These are phyloP conservation scores for Meleagris gallopavo DNA, from an alignment of 2,113 vertebrate genomes.

Conservation along the genomic window DNA sequence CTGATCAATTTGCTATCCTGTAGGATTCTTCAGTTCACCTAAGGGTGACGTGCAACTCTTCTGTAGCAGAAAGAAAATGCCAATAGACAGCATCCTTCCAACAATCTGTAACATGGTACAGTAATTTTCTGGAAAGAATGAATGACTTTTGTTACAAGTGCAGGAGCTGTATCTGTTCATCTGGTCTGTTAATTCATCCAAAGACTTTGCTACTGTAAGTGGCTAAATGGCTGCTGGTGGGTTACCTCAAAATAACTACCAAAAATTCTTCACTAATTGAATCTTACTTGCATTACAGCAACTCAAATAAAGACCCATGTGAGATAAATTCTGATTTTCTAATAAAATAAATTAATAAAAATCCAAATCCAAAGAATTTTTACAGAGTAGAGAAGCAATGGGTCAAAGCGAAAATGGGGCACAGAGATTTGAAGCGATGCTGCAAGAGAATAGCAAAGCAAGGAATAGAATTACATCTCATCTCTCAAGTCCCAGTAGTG, in stretches of 20 bases:
- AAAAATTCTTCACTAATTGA: not conserved
- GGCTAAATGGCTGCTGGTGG: not conserved
- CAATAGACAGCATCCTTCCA: constrained; percentile 36
- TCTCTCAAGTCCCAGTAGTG: not conserved
- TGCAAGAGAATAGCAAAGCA: not conserved
- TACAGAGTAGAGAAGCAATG: not conserved
- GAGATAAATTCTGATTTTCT: not conserved
- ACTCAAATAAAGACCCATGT: not conserved
- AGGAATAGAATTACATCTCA: not conserved
- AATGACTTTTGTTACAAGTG: not conserved
- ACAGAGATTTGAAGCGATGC: not conserved
- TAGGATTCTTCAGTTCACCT: not conserved
- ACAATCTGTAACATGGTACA: constrained; percentile 47
- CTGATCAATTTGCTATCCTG: not conserved
- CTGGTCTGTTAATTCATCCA: constrained; percentile 53
- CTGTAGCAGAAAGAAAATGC: constrained; percentile 40
- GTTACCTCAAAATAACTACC: not conserved
- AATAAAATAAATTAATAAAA: not conserved
- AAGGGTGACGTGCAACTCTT: not conserved
- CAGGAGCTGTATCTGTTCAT: constrained; percentile 6
- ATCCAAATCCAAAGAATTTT: not conserved
- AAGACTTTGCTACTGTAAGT: not conserved
- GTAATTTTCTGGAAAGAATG: constrained; percentile 41
- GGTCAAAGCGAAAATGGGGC: not conserved
- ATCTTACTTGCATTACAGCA: not conserved